phyloP scores from a whole-genome alignment of 2,888 invertebrate species.

The Orthosia gracilis region DNA sequence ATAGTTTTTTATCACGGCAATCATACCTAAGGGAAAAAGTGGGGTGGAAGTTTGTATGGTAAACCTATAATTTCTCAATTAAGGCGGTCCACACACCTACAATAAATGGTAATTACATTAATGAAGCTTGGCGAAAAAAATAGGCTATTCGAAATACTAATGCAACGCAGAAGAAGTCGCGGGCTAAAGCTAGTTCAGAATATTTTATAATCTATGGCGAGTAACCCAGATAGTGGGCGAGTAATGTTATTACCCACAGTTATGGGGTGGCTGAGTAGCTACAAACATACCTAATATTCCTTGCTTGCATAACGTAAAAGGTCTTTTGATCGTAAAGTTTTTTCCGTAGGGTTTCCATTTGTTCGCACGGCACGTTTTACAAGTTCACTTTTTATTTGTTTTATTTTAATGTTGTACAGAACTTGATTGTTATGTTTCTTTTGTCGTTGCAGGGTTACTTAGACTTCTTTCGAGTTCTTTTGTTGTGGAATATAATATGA shows the following conservation, averaged over 20 bases:
- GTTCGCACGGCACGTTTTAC: constrained; percentile 59
- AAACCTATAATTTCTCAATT: too few relatives aligned
- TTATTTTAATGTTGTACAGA: constrained; percentile 4
- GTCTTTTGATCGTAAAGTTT: constrained; percentile 70
- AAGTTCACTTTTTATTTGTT: not conserved
- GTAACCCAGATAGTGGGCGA: constrained; percentile 29
- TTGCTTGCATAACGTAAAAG: constrained; percentile 74
- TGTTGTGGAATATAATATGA: not conserved
- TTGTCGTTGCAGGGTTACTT: not conserved
- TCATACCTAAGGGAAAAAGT: too few relatives aligned
- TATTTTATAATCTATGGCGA: constrained; percentile 42
- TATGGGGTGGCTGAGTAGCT: constrained; percentile 58
- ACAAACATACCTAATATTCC: constrained; percentile 69
- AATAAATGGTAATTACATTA: too few relatives aligned
- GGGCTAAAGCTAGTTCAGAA: constrained; percentile 13
- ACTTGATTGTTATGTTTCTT: constrained; percentile 15
- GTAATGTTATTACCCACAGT: constrained; percentile 32
- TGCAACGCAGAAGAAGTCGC: too few relatives aligned
- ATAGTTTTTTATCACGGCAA: too few relatives aligned
- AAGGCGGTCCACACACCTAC: too few relatives aligned
- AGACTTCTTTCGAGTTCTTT: not conserved
- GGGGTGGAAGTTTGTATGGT: too few relatives aligned
- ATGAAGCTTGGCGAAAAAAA: too few relatives aligned
- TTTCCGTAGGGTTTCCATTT: constrained; percentile 65
- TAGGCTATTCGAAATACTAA: too few relatives aligned